Base-by-base conservation (phyloP, 2,113 vertebrate species). In the Drymodes brunneopygia region DNA sequence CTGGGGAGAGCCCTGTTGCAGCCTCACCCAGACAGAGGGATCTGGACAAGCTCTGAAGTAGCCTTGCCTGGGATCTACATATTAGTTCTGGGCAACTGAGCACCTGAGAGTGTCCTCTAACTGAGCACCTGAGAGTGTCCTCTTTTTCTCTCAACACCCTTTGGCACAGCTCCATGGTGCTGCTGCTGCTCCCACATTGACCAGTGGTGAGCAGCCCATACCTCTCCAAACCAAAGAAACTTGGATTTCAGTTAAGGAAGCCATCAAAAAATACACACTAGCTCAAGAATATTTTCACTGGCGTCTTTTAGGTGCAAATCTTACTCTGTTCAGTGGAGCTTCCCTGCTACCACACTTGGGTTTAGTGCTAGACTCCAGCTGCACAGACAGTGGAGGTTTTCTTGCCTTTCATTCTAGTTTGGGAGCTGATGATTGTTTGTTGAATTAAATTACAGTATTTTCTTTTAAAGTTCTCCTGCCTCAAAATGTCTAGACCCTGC, bases 1-100 rank as follows among this genome's bases (percentile, higher is more conserved):
- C 51, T 80, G 27, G 21, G 23, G 23, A 67, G 33, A 64, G 33
- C 9, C 9, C 23, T 54, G 8, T 15, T 84, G 60, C 38, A 62
- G 16, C 27, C 44, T 85, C 53, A 44, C 8, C 44, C 0, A 0
- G 11, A 24, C 27, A 82, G 35, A 86, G 27, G 10, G 4, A 20
- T 31, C 23, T 73, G 42, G 28, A 29, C 28, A 20, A 6, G 20
- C 42, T 84, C 36, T 85, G 38, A 84, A 45, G 31, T 48, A 62
- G 36, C 17, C 17, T 77, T 86, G 36, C 3, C 50, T 71, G 29
- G 23, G 29, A 67, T 31, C 50, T 57, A 17, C 19, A 35, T 25
- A 29, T 21, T 31, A 54, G 10, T 27, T 74, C 47, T 72, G 47
- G 25, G 19, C 28, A 87, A 11, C 12, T 35, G 23, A 11, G 35